Evolutionary conservation across 2,113 vertebrate genomes (phyloP).

Genomic region (Bettongia penicillata): DNA sequence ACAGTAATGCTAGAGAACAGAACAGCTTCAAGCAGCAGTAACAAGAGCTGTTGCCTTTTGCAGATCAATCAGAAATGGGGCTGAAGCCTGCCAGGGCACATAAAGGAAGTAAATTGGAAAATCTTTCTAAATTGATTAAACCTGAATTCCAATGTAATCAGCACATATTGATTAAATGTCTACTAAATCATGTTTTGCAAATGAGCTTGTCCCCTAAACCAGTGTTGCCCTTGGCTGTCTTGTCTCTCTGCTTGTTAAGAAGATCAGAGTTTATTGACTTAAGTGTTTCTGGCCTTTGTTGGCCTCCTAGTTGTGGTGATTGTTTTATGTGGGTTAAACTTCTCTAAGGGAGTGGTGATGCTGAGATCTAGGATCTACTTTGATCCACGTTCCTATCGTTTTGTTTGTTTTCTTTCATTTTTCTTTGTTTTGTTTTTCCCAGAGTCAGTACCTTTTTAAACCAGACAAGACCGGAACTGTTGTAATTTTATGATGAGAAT

Average conservation of each 20-base stretch:
- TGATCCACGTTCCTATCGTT: neutral
- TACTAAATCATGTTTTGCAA: neutral
- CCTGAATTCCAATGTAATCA: neutral
- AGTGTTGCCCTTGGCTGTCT: neutral
- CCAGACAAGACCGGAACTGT: neutral
- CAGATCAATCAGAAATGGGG: neutral
- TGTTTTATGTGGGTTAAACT: neutral
- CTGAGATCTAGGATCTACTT: neutral
- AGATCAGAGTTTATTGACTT: neutral
- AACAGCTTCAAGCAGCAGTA: neutral
- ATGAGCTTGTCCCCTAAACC: neutral
- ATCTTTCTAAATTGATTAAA: neutral
- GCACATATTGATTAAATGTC: neutral
- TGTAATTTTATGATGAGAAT: neutral
- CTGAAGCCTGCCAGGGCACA: neutral
- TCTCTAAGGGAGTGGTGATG: neutral
- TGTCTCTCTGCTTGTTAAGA: neutral
- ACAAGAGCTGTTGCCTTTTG: neutral
- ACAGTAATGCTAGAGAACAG: neutral
- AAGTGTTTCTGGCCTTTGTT: neutral
- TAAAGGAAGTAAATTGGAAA: neutral
- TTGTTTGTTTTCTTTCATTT: neutral
- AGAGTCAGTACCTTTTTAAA: neutral
- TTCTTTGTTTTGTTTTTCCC: neutral
- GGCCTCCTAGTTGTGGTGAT: slow-evolving; percentile 1